phyloP scores from a whole-genome alignment of 2,888 invertebrate species.

The Cataglyphis cursor region DNA sequence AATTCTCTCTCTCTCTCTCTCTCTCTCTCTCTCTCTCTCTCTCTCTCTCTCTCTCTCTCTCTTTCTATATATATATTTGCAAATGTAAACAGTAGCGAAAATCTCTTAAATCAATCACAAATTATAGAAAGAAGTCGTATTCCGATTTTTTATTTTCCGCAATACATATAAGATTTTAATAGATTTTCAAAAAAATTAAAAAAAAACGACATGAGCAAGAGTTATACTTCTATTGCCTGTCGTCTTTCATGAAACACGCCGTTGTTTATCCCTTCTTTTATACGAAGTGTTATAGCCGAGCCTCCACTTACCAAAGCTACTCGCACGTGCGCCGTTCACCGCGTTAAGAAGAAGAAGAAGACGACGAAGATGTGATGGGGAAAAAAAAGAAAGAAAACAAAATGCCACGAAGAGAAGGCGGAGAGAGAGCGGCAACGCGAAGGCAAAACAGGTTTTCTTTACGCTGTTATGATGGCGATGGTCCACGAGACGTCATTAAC shows the following conservation, averaged over 20 bases:
- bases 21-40: too few species aligned
- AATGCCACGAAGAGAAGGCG: conserved; percentile 42
- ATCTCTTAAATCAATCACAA: neutral
- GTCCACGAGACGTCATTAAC: conserved; percentile 61
- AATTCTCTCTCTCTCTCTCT: too few species aligned
- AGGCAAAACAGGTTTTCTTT: conserved; percentile 72
- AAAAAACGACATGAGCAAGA: neutral
- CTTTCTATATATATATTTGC: neutral
- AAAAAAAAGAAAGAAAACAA: conserved; percentile 15
- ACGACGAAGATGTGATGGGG: neutral
- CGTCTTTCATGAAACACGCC: conserved; percentile 8
- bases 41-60: too few species aligned
- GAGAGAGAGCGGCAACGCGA: conserved; percentile 29
- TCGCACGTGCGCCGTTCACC: conserved; percentile 81
- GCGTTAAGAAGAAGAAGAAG: conserved; percentile 61
- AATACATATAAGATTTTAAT: neutral
- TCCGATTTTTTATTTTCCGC: neutral
- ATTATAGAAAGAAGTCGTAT: neutral
- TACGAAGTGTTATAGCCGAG: conserved; percentile 33
- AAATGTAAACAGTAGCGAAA: neutral
- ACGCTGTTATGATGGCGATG: conserved; percentile 58
- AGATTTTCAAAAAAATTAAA: neutral
- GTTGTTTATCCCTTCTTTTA: conserved; percentile 36
- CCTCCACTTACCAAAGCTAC: conserved; percentile 77
- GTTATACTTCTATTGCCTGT: neutral